Evolutionary conservation across 2,797 vertebrate genomes (phyloP).

Genomic region (Clarias laeviceps): DNA sequence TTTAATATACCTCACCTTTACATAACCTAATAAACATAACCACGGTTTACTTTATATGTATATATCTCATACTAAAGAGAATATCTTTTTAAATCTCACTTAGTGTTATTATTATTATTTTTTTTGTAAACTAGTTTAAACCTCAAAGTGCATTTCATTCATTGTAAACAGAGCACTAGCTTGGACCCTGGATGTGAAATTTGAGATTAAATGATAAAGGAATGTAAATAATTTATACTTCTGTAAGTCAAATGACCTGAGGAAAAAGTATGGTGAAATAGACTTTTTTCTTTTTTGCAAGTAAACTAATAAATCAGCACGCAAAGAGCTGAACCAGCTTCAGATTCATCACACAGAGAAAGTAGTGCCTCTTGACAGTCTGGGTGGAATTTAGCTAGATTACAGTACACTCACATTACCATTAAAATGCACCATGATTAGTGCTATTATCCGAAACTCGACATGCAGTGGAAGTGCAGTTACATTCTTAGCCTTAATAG

Average conservation of each 20-base stretch:
- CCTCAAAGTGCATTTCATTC: background rate
- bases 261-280: background rate
- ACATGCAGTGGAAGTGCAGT: background rate
- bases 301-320: slow-evolving; percentile 8
- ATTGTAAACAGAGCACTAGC: slow-evolving; percentile 36
- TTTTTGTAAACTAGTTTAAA: slow-evolving; percentile 31
- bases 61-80: background rate
- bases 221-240: background rate
- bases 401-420: slow-evolving; percentile 10
- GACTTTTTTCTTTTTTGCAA: background rate
- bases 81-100: background rate
- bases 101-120: no score
- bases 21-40: background rate
- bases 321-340: background rate
- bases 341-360: background rate
- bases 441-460: background rate
- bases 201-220: background rate
- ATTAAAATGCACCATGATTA: background rate
- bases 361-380: background rate
- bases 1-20: background rate
- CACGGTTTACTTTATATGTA: no score
- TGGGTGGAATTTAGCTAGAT: background rate
- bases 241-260: slow-evolving; percentile 11
- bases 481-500: background rate
- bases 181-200: background rate